Percentiles rank a stretch among this genome's conserved stretches.
Evolutionary conservation across 2,113 vertebrate genomes (phyloP).

Genomic region (Hemicordylus capensis): DNA sequence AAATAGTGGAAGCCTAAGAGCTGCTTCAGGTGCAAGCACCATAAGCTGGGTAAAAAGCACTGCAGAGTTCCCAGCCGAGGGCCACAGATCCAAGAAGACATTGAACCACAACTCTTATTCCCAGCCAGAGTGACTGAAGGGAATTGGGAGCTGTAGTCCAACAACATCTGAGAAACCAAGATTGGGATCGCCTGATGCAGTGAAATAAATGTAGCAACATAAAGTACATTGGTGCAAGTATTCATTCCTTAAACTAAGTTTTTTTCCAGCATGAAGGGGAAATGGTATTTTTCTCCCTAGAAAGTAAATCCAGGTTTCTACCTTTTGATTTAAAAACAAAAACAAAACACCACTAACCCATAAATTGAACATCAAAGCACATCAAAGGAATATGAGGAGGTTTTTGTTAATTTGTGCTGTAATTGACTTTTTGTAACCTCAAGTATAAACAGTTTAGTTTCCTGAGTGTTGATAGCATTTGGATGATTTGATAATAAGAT

Average conservation of each 20-base stretch:
- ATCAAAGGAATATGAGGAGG: background rate
- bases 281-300: too few relatives aligned
- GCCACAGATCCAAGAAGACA: too few relatives aligned
- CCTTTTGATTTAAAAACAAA: too few relatives aligned
- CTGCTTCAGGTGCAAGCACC: too few relatives aligned
- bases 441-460: background rate
- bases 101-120: too few relatives aligned
- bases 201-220: background rate
- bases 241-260: background rate
- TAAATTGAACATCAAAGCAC: background rate
- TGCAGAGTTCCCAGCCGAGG: too few relatives aligned
- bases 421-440: background rate
- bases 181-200: background rate
- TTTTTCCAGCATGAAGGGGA: background rate
- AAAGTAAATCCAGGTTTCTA: background rate
- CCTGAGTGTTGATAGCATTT: background rate
- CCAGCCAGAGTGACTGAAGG: too few relatives aligned
- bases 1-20: too few relatives aligned
- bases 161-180: too few relatives aligned
- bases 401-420: background rate
- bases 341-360: background rate
- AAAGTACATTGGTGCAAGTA: background rate
- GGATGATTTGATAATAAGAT: background rate
- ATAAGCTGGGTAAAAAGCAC: too few relatives aligned
- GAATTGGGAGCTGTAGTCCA: too few relatives aligned